Percentiles rank a stretch among this genome's conserved stretches.
Evolutionary conservation across 2,888 invertebrate species (phyloP).

Genomic region (Pterobdella sp.): DNA sequence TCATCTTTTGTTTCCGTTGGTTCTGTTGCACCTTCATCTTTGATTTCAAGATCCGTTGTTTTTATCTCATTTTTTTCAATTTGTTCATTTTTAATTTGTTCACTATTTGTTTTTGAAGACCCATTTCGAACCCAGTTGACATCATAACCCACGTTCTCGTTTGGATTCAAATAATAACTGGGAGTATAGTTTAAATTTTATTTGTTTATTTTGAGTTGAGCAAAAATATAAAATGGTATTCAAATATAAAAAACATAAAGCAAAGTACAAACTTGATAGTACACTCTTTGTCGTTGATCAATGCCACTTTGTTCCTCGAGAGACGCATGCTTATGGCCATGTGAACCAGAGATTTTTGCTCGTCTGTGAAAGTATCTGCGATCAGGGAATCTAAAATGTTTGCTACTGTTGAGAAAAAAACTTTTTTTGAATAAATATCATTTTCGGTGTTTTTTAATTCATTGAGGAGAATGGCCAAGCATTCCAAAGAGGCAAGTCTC

Average conservation of each 20-base stretch:
- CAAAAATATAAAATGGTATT: no score
- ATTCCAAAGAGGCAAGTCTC: constrained; percentile 10
- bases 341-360: constrained; percentile 11
- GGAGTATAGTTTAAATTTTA: no score
- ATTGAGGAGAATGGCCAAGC: not conserved
- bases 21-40: not conserved
- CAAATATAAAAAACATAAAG: no score
- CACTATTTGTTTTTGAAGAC: not conserved
- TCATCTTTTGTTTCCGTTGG: not conserved
- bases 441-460: not conserved
- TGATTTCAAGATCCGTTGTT: not conserved
- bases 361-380: not conserved
- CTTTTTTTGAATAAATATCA: not conserved
- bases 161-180: constrained; percentile 5
- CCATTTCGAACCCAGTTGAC: constrained; percentile 8
- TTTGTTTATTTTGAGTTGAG: no score
- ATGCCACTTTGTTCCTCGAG: not conserved
- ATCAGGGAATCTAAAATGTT: constrained; percentile 1
- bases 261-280: not conserved
- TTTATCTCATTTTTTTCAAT: not conserved
- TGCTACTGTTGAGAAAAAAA: constrained; percentile 9
- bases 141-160: constrained; percentile 14
- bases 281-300: not conserved
- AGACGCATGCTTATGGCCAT: constrained; percentile 14
- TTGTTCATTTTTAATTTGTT: not conserved